Base-by-base conservation (phyloP, 2,797 vertebrate species). In the Eutrigla gurnardus region DNA sequence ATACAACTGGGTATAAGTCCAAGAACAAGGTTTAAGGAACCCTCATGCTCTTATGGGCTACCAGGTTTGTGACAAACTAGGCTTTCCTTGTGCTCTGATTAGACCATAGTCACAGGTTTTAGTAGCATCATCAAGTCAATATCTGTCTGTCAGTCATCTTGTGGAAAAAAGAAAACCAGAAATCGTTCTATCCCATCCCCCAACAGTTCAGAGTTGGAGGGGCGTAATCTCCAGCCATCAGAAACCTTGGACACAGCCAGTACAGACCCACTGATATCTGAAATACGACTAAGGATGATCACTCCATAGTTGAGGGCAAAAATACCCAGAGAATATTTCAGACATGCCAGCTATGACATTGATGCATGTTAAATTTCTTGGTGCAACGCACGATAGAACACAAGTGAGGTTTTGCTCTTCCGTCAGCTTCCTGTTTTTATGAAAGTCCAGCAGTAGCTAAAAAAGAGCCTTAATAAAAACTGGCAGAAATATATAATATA, bases 251-350 rank as follows among this genome's bases (percentile, higher is more conserved):
- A 81, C 75, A 64, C 33, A 62, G 58, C 54, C 55, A 32, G 57
- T 74, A 88, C 62, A 64, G 76, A 89, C 84, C 90, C 78, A 78
- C 82, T 47, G 68, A 87, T 81, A 50, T 73, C 78, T 74, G 85
- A 83, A 71, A 79, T 72, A 85, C 42, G 35, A 78, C 53, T 65
- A 61, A 64, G 67, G 80, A 74, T 60, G 53, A 54, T 77, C 74
- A 63, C 67, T 73, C 63, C 60, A 12, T 55, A 62, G 78, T 15
- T 64, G 53, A 70, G 65, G 78, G 63, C 63, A 83, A 74, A 62
- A 83, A 82, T 75, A 81, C 76, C 77, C 54, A 54, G 61, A 73
- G 37, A 69, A 77, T 59, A 63, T 70, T 67, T 67, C 74, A 65
- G 79, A 84, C 70, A 58, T 55, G 54, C 68, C 74, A 82, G 77